Evolutionary conservation across 2,888 invertebrate species (phyloP).

Genomic region (Leucoma salicis): DNA sequence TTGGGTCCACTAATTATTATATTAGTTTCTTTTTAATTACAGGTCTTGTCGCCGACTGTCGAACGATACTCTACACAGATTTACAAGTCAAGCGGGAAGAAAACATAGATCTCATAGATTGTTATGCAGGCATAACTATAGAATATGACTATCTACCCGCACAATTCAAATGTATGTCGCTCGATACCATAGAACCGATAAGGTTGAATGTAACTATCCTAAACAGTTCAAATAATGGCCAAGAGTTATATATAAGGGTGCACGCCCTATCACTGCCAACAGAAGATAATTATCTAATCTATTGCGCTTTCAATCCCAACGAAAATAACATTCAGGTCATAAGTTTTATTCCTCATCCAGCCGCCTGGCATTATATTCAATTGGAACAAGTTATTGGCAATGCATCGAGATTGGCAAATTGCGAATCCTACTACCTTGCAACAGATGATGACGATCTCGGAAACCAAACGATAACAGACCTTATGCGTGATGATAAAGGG

Average conservation of each 20-base stretch:
- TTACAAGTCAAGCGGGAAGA: conserved; percentile 80
- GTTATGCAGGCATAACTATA: conserved; percentile 50
- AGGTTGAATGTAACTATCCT: conserved; percentile 62
- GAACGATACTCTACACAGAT: conserved; percentile 85
- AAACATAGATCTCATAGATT: conserved; percentile 58
- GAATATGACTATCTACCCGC: conserved; percentile 51
- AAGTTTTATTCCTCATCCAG: conserved; percentile 79
- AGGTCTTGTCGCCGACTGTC: conserved; percentile 87
- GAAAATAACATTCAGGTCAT: conserved; percentile 58
- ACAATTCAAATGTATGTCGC: conserved; percentile 77
- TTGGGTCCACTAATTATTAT: too few relatives aligned
- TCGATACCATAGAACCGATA: conserved; percentile 52
- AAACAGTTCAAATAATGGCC: conserved; percentile 49
- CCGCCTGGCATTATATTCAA: conserved; percentile 82
- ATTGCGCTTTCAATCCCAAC: conserved; percentile 73
- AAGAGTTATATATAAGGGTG: conserved; percentile 63
- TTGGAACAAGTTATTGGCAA: conserved; percentile 48
- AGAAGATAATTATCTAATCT: conserved; percentile 68
- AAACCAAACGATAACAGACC: conserved; percentile 54
- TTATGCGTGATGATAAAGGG: conserved; percentile 84
- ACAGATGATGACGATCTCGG: conserved; percentile 47
- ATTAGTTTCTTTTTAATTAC: conserved; percentile 45
- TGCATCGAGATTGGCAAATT: conserved; percentile 50
- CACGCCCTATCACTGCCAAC: conserved; percentile 80
- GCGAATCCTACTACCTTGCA: conserved; percentile 56